Evolutionary conservation across 2,888 invertebrate species (phyloP), one percentile per base, ranked within the genome.

Genomic region (Heterodera filipjevi): DNA sequence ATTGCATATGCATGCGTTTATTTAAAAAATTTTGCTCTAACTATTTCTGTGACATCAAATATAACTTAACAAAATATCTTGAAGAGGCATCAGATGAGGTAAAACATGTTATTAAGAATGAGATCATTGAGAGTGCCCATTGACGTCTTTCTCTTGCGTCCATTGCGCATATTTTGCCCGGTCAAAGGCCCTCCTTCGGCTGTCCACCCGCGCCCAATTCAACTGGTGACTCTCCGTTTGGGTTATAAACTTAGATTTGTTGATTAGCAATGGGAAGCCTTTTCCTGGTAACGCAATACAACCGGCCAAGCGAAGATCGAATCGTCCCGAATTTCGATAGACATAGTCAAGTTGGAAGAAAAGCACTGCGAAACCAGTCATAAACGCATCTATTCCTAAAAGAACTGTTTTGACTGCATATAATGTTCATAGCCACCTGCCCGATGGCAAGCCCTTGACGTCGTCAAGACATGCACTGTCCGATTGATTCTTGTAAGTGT

Each of bases 381-480:
- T 87, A 74, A 87, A 87, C 1, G 87, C 86, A 71, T 87, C 87
- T 49, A 87, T 84, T 0, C 87, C 87, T 44, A 85, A 85, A 44
- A 30, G n/a, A n/a, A n/a, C n/a, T n/a, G n/a, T n/a, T n/a, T 27
- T 6, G 27, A 10, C 6, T 27, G n/a, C 27, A 1, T 19, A 22
- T 59, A 6, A 10, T 6, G 22, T n/a, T n/a, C 5, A 19, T 49
- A 22, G n/a, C 5, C 22, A 77, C 71, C 71, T 12, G 77, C 77
- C 35, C 71, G 33, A 30, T 71, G 71, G 14, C 39, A 49, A 44
- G 49, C 68, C 39, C 77, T 44, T 12, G 35, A 49, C 59, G 59
- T 59, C 27, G 59, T 59, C 59, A n/a, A 59, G 27, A 59, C 12
- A 27, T n/a, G 59, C n/a, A 59, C 59, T 6, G n/a, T 27, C n/a